Base-by-base conservation (phyloP, 2,797 vertebrate species). In the Artibeus lituratus region DNA sequence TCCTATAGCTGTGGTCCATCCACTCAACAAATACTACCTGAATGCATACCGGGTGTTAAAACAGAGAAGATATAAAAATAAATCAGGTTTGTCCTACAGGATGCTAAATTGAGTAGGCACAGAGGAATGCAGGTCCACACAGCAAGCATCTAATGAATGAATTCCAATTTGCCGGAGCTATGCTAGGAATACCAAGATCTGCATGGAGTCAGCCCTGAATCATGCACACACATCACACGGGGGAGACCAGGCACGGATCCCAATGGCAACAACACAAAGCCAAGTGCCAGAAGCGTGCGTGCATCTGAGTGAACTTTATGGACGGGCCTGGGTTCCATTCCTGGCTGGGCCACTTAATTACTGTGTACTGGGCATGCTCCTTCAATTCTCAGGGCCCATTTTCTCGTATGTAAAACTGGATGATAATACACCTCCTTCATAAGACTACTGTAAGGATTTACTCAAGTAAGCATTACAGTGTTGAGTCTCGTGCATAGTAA, bases 101-200 rank as follows among this genome's bases (percentile, higher is more conserved):
- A 87, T 77, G 4, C 4, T 62, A 44, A 90, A 55, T 39, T 35
- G 19, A 73, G 57, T 35, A 77, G 88, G 55, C 67, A 87, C 72
- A 57, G 51, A 80, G 67, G 94, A 93, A 94, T 90, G 92, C 67
- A 35, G 55, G 51, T 90, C 76, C 65, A 94, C 32, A 44, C 84
- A 37, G 29, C 59, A 78, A 82, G 67, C 67, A 76, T 81, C 72
- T 49, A 72, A 67, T 12, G 55, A 70, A 95, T 62, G 84, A 74
- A 77, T 1, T 32, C n/a, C 76, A 15, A 35, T 37, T 18, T n/a
- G 69, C 85, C 44, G 62, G 42, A 70, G 53, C 92, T 87, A 57
- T 55, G 84, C 72, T 69, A 84, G 84, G 80, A 93, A 81, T 57
- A 87, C 65, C 53, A 73, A 82, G 80, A 59, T 82, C 2, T 62